Base-by-base conservation (phyloP, 2,113 vertebrate genomes). In the Cyprinodon variegatus region DNA sequence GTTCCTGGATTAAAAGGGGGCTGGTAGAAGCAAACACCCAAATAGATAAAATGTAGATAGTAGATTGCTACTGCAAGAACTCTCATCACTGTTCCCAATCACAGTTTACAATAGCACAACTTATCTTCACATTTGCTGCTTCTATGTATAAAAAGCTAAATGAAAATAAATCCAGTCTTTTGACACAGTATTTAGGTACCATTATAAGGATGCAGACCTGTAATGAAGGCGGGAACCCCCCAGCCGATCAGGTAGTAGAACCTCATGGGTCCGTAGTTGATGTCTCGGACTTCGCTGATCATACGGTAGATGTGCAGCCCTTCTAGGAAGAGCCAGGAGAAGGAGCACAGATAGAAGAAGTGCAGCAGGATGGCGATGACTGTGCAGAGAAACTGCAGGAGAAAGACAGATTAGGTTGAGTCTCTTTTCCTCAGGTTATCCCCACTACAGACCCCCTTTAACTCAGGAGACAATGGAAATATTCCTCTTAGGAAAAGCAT, bases 181-280 rank as follows among this genome's bases (percentile, higher is more conserved):
- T 60, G 61, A 36, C 63, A 12, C 11, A n/a, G 13, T 37, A 53
- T 38, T 72, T 5, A n/a, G n/a, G 22, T 36, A 63, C 50, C 3
- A 0, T 11, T 10, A 17, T 41, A 9, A 14, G 20, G 17, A 5
- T 11, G 45, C 86, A 74, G 43, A 98, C 97, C 97, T 59, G 97
- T 99, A 84, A 98, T 95, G 90, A 98, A 96, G 66, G 97, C 97
- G 0, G 97, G 97, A 20, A 98, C 94, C 0, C 97, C 97, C 97
- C 97, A 98, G 83, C 97, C 97, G 68, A 98, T 94, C 82, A 97
- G 93, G 77, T 97, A 97, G 94, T 98, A 99, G 93, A 99, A 98
- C 50, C 96, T 95, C 97, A 99, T 99, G 77, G 97, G 96, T 46
- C 97, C 97, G 0, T 95, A 94, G 83, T 98, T 97, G 74, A 98